Percentiles rank a stretch among this genome's conserved stretches.
phyloP scores from a whole-genome alignment of 2,888 invertebrate genomes.

The Amiota minor region DNA sequence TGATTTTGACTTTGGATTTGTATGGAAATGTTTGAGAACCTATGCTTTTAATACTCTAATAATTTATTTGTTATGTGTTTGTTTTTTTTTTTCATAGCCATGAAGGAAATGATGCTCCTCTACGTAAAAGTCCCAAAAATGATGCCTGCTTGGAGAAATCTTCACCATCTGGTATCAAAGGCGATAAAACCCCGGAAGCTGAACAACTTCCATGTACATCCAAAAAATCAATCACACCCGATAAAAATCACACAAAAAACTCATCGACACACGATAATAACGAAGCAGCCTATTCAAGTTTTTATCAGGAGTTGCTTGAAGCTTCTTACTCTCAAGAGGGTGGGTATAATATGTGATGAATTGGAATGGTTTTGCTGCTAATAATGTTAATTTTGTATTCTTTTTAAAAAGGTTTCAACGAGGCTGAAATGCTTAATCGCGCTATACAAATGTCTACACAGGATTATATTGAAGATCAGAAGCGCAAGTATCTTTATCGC shows the following conservation, averaged over 20 bases:
- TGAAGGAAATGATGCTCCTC: slow-evolving; percentile 50
- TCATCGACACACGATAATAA: not conserved
- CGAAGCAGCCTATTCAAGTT: slow-evolving; percentile 58
- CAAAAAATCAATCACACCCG: slow-evolving; percentile 66
- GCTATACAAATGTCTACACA: slow-evolving; percentile 73
- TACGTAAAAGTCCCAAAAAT: slow-evolving; percentile 64
- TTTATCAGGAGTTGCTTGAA: slow-evolving; percentile 73
- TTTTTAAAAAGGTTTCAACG: slow-evolving; percentile 56
- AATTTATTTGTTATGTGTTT: no score
- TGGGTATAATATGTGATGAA: slow-evolving; percentile 41
- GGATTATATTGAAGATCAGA: slow-evolving; percentile 72
- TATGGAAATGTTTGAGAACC: no score
- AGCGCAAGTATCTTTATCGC: slow-evolving; percentile 68
- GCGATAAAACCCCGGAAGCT: slow-evolving; percentile 59
- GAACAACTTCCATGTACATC: slow-evolving; percentile 70
- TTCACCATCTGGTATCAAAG: slow-evolving; percentile 27
- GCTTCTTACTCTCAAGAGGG: slow-evolving; percentile 72
- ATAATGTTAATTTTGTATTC: slow-evolving; percentile 16
- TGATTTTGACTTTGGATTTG: no score
- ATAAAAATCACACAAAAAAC: slow-evolving; percentile 43
- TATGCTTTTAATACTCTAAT: no score
- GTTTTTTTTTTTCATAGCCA: slow-evolving; percentile 19
- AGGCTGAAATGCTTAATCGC: slow-evolving; percentile 73
- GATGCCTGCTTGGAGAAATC: slow-evolving; percentile 40
- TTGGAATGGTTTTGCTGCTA: not conserved